A percentile compares a stretch with the other conserved stretches of the same genome.
phyloP scores from a whole-genome alignment of 2,888 invertebrate species.

The Cepaea hortensis region DNA sequence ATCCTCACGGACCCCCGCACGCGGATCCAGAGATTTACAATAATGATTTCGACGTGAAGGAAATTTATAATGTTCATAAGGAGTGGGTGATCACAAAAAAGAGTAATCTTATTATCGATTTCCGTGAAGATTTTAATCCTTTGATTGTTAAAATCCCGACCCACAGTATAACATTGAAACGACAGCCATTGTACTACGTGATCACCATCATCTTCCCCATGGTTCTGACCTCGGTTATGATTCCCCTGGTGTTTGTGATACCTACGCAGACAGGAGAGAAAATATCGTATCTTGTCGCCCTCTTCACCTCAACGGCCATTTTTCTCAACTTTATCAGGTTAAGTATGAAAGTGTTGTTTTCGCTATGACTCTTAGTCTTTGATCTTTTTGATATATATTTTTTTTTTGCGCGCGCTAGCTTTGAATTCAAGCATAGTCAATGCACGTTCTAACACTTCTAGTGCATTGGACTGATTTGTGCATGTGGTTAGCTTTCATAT shows the following conservation, averaged over 20 bases:
- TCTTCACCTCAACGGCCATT: slow-evolving; percentile 36
- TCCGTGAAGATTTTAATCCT: neutral
- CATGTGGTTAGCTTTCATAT: no score
- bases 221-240: slow-evolving; percentile 45
- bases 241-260: slow-evolving; percentile 41
- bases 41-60: neutral
- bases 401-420: no score
- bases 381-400: no score
- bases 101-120: neutral
- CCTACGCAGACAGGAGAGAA: slow-evolving; percentile 37
- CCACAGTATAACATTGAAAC: neutral
- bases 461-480: no score
- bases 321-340: slow-evolving; percentile 25
- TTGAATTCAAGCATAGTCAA: no score
- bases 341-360: no score
- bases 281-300: slow-evolving; percentile 26
- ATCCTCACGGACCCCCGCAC: neutral
- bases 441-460: no score
- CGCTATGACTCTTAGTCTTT: no score
- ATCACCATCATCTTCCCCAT: slow-evolving; percentile 43
- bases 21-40: neutral
- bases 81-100: neutral
- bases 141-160: neutral
- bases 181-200: slow-evolving; percentile 35
- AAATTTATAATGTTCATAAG: neutral